Evolutionary conservation across 2,113 vertebrate genomes (phyloP), one percentile per base, ranked within the genome.

Genomic region (Panthera leo): DNA sequence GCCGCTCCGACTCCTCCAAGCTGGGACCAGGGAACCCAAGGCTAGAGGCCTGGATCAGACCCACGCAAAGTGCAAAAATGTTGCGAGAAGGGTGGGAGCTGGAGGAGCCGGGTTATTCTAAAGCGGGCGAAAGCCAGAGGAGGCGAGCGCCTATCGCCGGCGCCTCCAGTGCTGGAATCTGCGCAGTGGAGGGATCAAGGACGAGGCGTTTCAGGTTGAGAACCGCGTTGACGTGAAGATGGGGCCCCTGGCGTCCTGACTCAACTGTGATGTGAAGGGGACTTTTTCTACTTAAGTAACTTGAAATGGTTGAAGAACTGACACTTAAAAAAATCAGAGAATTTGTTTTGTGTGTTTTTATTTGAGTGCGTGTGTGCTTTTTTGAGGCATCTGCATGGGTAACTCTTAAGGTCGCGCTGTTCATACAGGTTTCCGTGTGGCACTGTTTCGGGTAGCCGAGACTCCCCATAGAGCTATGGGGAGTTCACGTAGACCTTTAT

Each of bases 31-130:
- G 55, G 53, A 21, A 76, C 63, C 19, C 67, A 65, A 61, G 42
- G 58, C 48, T 73, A 14, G 91, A 96, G 98, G 96, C 98, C 98
- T 92, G 95, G 83, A 23, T 63, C 84, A 61, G 95, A 95, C 45
- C 58, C 84, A 65, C 5, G 75, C 96, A 78, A 96, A 98, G 98
- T 98, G 96, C 86, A 53, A 31, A 75, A 67, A 96, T 63, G 78
- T 68, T 97, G 78, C 78, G 27, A 25, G 93, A 55, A 94, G 65
- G 48, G 88, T 36, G 76, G 90, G 76, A 71, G 76, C n/a, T 39
- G 61, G 79, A n/a, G 92, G 84, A 65, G 27, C 63, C 29, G 1
- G 27, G 67, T 21, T 13, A 18, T 45, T 73, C 53, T 7, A 0
- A 19, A 48, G 65, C 87, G 15, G 10, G 42, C 71, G 42, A 4